Percentiles rank a stretch among this genome's conserved stretches.
Evolutionary conservation across 1,140 invertebrate species (phyloP).

Genomic region (Nasonia longicornis): DNA sequence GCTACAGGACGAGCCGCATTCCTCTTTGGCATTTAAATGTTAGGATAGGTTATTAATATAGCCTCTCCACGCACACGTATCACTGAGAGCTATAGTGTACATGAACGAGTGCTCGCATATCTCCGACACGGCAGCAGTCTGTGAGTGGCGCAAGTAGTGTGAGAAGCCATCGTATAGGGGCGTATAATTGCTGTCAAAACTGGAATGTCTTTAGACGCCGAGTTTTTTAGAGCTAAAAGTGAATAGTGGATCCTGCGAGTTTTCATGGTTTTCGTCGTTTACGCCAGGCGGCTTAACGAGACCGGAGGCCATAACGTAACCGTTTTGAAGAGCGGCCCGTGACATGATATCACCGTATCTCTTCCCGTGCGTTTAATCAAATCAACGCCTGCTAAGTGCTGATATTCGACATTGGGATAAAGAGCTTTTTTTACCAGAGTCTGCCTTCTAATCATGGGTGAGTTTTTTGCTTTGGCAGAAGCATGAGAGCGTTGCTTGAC

Average conservation of each 20-base stretch:
- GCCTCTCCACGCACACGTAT: background rate
- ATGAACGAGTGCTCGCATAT: background rate
- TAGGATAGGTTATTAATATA: slow-evolving; percentile 14
- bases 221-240: too few species aligned
- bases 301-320: background rate
- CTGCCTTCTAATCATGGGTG: slow-evolving; percentile 34
- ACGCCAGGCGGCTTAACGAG: too few species aligned
- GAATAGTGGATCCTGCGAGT: background rate
- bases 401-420: slow-evolving; percentile 21
- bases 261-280: background rate
- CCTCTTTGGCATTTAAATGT: background rate
- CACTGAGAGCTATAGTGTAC: too few species aligned
- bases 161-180: slow-evolving; percentile 13
- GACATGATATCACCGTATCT: slow-evolving; percentile 33
- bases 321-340: background rate
- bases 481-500: background rate
- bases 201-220: slow-evolving; percentile 21
- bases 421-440: background rate
- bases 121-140: background rate
- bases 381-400: slow-evolving; percentile 1
- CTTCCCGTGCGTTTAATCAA: slow-evolving; percentile 23
- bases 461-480: background rate
- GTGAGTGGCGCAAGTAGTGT: background rate
- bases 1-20: slow-evolving; percentile 1
- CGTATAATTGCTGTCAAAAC: slow-evolving; percentile 43